Evolutionary conservation across 2,888 invertebrate species (phyloP), one percentile per base, ranked within the genome.

Genomic region (Neoitamus cyanurus): DNA sequence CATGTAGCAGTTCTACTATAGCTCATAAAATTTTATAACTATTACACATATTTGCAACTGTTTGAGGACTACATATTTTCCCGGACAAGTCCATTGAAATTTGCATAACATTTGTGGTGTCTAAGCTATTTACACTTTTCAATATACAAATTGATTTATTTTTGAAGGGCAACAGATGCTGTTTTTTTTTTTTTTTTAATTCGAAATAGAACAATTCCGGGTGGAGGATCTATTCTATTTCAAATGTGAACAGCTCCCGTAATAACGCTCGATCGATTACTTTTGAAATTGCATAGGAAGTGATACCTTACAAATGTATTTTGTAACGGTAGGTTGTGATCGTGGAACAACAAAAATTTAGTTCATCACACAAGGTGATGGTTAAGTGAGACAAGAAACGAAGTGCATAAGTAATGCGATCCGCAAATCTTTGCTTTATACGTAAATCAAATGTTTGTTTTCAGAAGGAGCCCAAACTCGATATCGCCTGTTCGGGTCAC

Each of bases 111-210:
- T 75, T 46, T 25, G 48, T 46, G 13, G 13, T 78, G 37, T 48
- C 28, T 75, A 42, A 75, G 6, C 7, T 83, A 42, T 83, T 48
- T 83, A 34, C 48, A 70, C 37, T 84, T 48, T 75, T 84, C 36
- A 75, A 75, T 73, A 30, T 72, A 82, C 69, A 68, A 85, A 85
- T 85, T 85, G 85, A 85, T 75, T 84, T 20, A 20, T 20, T 80
- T 83, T 82, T 78, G 82, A 82, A 84, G 68, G 82, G 72, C 48
- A 73, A 69, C 69, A 46, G 42, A 68, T 46, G 37, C 84, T 31
- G 42, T 42, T 13, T 58, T 58, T 25, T 58, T 5, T 20, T 58
- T 46, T 46, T 58, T 11, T n/a, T 34, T 68, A 37, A n/a, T 28
- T 58, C 58, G 28, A 80, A 20, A 7, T 11, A 13, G 58, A 58